Evolutionary conservation across 2,113 vertebrate species (phyloP), one percentile per base, ranked within the genome.

Genomic region (Nerophis ophidion): DNA sequence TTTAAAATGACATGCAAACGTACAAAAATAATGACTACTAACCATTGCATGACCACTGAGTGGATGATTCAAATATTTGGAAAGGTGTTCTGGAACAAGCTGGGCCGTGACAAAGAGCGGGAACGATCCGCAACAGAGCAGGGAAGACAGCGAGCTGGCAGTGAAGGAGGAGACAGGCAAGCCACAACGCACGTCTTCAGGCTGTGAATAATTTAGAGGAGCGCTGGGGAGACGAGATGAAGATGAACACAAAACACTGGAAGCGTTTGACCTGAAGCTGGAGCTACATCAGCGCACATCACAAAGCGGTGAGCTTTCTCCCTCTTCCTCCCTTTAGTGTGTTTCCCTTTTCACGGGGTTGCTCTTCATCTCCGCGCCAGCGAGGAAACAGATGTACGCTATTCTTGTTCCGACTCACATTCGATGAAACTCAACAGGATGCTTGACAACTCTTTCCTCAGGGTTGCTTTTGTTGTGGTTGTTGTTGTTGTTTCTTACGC

Each of bases 141-240:
- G 60, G 53, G 72, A 72, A 76, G 72, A 67, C 34, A 56, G 58
- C 69, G 61, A 69, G 63, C 57, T 51, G 13, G 19, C 68, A 71
- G 61, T 55, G 65, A 62, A 67, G 63, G 64, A 71, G 70, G 65
- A 62, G 64, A 62, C 61, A 83, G 71, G 77, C 74, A 63, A 44
- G 74, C 70, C 74, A 74, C 80, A 77, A 62, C 63, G 81, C 63
- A 76, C 69, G 76, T 83, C 87, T 87, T 80, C 76, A 67, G 86
- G 83, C 79, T 64, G 79, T 90, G 88, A 89, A 91, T 89, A 89
- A 90, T 89, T 90, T 86, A 90, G 75, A 76, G 74, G 77, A 80
- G 84, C 81, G 73, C 80, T 65, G 75, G 84, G 83, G 83, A 81
- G 83, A 88, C 71, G 73, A 88, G 83, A 85, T 83, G 81, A 85